Base-by-base conservation (phyloP, 2,797 vertebrate species). In the Siniperca undulata region DNA sequence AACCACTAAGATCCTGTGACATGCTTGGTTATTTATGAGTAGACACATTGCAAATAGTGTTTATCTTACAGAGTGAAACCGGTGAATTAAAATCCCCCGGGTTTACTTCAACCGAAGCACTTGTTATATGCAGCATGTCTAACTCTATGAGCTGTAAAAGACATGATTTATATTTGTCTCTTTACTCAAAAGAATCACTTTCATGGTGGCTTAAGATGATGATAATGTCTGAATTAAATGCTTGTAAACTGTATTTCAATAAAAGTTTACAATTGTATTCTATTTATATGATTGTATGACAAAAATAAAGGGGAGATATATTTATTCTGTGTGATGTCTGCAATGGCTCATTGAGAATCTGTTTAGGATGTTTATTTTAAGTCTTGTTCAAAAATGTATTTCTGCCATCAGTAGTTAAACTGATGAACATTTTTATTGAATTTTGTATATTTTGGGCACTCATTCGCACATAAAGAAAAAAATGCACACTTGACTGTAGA, bases 11-110 rank as follows among this genome's bases (percentile, higher is more conserved):
- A 40, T 70, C 17, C 20, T 46, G 50, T 42, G 20, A 58, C 74
- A 48, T 34, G 59, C 2, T 55, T 38, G 56, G 14, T 69, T 56
- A 73, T 77, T 66, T 66, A 65, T 65, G 68, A 64, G 58, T 1
- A n/a, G 55, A 78, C 48, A 36, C 36, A 58, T n/a, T 48, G 46
- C 10, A 66, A 73, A 73, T 65, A n/a, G 14, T 64, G 30, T 80
- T 64, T 69, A 70, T 66, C 36, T 52, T 58, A 30, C 44, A 38
- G 19, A 34, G 27, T 55, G 27, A 75, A 75, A 55, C 8, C 0
- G 2, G 11, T 22, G 42, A 34, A 53, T 73, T 48, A 70, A 67
- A 56, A 46, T 24, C 38, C 24, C 12, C 14, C 16, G 16, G 40
- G 16, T 50, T 70, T n/a, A 74, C 7, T 38, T 55, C 34, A 50